Conservation (phyloP, 2,888 invertebrate genomes). For the Penaeus monodon region DNA sequence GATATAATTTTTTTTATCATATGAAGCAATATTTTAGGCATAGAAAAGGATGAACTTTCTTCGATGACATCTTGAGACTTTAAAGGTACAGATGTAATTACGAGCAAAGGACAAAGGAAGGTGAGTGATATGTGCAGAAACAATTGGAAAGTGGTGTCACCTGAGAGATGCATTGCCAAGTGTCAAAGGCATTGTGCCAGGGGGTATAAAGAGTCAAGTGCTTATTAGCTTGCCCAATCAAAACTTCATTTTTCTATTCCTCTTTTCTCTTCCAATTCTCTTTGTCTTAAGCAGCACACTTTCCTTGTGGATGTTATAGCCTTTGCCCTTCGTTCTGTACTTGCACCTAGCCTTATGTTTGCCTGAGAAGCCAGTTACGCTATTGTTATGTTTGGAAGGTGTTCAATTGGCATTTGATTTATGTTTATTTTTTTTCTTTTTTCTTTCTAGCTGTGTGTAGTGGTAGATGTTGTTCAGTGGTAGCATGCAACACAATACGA, state of each 20-base stretch:
- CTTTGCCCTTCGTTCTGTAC: slow-evolving; percentile 50
- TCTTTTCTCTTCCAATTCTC: slow-evolving; percentile 24
- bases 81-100: background rate
- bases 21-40: no score
- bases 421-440: slow-evolving; percentile 58
- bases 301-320: slow-evolving; percentile 38
- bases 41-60: background rate
- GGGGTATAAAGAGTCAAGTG: slow-evolving; percentile 24
- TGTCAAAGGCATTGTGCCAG: no score
- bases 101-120: slow-evolving; percentile 22
- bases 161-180: no score
- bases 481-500: slow-evolving; percentile 62
- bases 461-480: slow-evolving; percentile 64
- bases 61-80: background rate
- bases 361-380: slow-evolving; percentile 54
- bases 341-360: slow-evolving; percentile 52
- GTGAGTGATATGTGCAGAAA: slow-evolving; percentile 17
- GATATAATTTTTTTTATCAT: no score
- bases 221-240: slow-evolving; percentile 38
- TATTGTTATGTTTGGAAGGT: slow-evolving; percentile 38
- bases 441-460: slow-evolving; percentile 64
- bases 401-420: slow-evolving; percentile 51
- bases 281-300: slow-evolving; percentile 39
- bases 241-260: slow-evolving; percentile 25
- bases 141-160: no score